Conservation (phyloP, 2,797 vertebrate species). For the Ambastaia sidthimunki region DNA sequence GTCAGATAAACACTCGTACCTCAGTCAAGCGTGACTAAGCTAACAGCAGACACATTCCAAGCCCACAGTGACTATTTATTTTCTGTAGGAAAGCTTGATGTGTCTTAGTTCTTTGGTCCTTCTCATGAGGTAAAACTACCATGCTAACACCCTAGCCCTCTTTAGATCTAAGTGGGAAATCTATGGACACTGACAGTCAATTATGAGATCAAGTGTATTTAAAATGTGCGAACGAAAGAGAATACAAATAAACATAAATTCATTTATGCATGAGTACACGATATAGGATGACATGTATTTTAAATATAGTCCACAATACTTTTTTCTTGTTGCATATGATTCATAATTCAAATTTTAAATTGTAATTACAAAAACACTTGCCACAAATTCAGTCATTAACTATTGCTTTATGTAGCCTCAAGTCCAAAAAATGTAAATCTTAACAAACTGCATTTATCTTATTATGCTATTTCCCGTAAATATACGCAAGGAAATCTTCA, state of each 20-base stretch:
- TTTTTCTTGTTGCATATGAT: conserved; percentile 23
- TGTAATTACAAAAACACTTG: conserved; percentile 74
- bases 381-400: conserved; percentile 70
- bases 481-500: conserved; percentile 66
- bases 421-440: conserved; percentile 70
- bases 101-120: conserved; percentile 8
- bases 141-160: conserved; percentile 19
- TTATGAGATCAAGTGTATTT: conserved; percentile 1
- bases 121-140: conserved; percentile 38
- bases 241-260: conserved; percentile 5
- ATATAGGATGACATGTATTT: neutral
- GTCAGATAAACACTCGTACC: conserved; percentile 51
- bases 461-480: conserved; percentile 62
- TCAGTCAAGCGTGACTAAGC: conserved; percentile 48
- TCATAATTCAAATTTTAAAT: conserved; percentile 60
- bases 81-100: conserved; percentile 15
- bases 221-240: neutral
- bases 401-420: conserved; percentile 72
- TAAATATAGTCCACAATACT: conserved; percentile 13
- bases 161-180: conserved; percentile 11
- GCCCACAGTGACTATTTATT: conserved; percentile 44
- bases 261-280: neutral
- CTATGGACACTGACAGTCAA: neutral
- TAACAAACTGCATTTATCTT: conserved; percentile 70
- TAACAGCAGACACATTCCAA: conserved; percentile 47